Evolutionary conservation across 2,888 invertebrate species (phyloP).

Genomic region (Chrysodeixis includens): DNA sequence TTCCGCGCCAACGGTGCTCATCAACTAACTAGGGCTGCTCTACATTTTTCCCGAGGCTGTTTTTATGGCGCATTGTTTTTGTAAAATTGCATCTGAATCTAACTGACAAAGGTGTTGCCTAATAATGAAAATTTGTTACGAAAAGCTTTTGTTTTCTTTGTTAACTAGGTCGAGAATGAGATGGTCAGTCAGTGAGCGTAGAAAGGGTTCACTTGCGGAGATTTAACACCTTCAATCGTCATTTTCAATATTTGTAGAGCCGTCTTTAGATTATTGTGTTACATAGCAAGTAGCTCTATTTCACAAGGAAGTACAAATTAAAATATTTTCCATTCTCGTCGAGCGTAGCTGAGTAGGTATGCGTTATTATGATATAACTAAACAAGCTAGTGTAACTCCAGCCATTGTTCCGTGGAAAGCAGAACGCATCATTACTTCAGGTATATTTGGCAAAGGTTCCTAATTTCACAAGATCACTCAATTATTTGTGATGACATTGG

Average conservation of each 20-base stretch:
- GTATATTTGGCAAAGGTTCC: conserved; percentile 39
- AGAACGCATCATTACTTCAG: conserved; percentile 44
- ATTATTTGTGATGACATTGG: conserved; percentile 38
- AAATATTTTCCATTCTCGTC: conserved; percentile 46
- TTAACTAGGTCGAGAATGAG: conserved; percentile 53
- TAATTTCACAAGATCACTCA: conserved; percentile 46
- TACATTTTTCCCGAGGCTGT: conserved; percentile 72
- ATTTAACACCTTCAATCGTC: not conserved
- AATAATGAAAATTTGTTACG: conserved; percentile 73
- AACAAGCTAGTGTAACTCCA: conserved; percentile 64
- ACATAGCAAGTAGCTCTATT: conserved; percentile 24
- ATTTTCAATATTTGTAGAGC: not conserved
- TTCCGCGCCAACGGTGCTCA: conserved; percentile 79
- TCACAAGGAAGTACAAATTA: conserved; percentile 56
- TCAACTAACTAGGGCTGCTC: conserved; percentile 83
- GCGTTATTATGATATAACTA: conserved; percentile 55
- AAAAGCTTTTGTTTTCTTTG: conserved; percentile 67
- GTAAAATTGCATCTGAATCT: conserved; percentile 53
- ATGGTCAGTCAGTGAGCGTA: conserved; percentile 9
- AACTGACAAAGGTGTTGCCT: conserved; percentile 62
- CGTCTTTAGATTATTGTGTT: conserved; percentile 6
- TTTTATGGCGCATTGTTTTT: conserved; percentile 84
- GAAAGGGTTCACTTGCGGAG: conserved; percentile 1
- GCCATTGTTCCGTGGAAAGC: conserved; percentile 73
- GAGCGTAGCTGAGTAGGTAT: conserved; percentile 15